phyloP scores from a whole-genome alignment of 2,797 vertebrate genomes.

The Garrulus glandarius region DNA sequence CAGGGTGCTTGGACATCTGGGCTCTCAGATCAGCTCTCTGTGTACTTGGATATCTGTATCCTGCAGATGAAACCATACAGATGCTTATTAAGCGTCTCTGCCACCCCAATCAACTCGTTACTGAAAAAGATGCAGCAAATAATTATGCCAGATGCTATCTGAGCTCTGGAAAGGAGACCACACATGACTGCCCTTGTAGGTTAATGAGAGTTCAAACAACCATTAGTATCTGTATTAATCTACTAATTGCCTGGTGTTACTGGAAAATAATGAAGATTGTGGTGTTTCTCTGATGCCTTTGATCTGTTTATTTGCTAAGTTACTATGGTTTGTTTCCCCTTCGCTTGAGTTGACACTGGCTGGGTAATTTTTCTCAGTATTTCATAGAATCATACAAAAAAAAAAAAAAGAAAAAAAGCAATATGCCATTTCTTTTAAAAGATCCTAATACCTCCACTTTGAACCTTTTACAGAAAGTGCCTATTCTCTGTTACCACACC shows the following conservation, averaged over 20 bases:
- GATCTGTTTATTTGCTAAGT: neutral
- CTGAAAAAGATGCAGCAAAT: conserved; percentile 54
- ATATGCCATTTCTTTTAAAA: neutral
- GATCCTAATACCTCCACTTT: neutral
- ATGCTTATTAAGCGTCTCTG: neutral
- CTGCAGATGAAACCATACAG: neutral
- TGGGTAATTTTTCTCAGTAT: neutral
- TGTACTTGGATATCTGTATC: neutral
- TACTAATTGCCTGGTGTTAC: neutral
- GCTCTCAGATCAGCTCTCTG: neutral
- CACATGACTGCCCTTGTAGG: conserved; percentile 58
- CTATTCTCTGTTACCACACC: neutral
- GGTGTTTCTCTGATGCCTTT: neutral
- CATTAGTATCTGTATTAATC: neutral
- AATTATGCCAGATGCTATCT: conserved; percentile 75
- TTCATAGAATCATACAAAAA: neutral
- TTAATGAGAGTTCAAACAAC: conserved; percentile 47
- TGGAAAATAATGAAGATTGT: neutral
- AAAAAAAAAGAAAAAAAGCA: neutral
- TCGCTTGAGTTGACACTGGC: neutral
- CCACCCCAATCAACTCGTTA: neutral
- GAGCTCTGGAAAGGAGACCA: conserved; percentile 72
- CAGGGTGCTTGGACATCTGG: neutral
- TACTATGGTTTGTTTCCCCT: neutral
- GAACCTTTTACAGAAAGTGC: neutral